Percentiles rank a stretch among this genome's conserved stretches.
phyloP scores from a whole-genome alignment of 2,888 invertebrate genomes.

The Argyresthia goedartella region DNA sequence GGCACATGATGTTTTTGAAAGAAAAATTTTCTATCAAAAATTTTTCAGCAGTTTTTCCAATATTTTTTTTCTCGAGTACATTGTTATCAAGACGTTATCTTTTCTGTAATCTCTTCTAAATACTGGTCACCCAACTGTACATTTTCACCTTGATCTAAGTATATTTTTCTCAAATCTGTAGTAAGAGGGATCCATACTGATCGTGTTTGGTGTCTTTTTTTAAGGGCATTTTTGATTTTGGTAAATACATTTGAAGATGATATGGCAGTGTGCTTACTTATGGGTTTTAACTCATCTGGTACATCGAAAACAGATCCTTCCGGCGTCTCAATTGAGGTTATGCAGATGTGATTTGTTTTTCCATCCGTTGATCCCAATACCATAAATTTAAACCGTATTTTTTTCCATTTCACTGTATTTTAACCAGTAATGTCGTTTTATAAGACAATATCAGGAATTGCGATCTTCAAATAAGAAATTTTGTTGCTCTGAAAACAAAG shows the following conservation, averaged over 20 bases:
- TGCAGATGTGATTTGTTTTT: neutral
- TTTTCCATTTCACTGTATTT: neutral
- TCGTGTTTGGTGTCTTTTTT: neutral
- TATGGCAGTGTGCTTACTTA: neutral
- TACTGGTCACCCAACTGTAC: neutral
- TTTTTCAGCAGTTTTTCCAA: neutral
- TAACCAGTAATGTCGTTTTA: neutral
- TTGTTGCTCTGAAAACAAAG: too few species aligned
- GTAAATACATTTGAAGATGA: neutral
- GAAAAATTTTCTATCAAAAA: slow-evolving; percentile 9
- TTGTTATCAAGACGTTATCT: neutral
- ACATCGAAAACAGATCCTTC: neutral
- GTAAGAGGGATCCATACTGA: neutral
- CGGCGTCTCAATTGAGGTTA: neutral
- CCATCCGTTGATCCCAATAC: neutral
- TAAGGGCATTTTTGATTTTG: neutral
- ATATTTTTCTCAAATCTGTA: neutral
- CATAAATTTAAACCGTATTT: neutral
- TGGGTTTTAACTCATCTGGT: neutral
- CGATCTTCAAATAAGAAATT: too few species aligned
- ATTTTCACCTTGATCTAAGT: neutral
- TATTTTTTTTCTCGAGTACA: neutral
- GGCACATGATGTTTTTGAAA: slow-evolving; percentile 4
- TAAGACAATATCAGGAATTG: neutral
- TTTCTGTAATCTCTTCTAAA: neutral